These are phyloP conservation scores for Narcine bancroftii DNA, from an alignment of 2,113 vertebrate genomes.

Conservation along the genomic window DNA sequence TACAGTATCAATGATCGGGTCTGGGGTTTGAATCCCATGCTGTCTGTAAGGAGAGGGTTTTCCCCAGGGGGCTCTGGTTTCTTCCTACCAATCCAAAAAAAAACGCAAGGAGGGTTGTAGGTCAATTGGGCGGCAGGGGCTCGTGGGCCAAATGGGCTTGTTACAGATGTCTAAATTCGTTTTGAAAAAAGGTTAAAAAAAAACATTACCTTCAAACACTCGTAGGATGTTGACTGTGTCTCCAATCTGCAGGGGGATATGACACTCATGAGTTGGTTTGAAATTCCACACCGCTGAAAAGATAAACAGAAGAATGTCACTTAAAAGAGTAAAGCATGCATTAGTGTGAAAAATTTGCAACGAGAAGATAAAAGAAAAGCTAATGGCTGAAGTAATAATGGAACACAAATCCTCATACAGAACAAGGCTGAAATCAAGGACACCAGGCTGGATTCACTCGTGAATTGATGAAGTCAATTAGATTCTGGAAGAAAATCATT, in stretches of 20 bases:
- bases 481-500: background rate
- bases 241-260: slow-evolving; percentile 48
- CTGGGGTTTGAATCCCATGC: too few species aligned
- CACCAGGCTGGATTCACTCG: background rate
- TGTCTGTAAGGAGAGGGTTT: too few species aligned
- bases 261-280: slow-evolving; percentile 42
- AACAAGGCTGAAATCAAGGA: background rate
- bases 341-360: background rate
- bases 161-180: too few species aligned
- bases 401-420: background rate
- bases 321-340: background rate
- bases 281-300: slow-evolving; percentile 48
- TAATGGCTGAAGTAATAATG: background rate
- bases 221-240: slow-evolving; percentile 42
- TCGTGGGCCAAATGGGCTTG: too few species aligned
- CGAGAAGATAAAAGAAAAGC: background rate
- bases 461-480: background rate
- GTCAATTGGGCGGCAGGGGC: too few species aligned
- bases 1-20: too few species aligned
- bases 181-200: too few species aligned
- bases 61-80: too few species aligned
- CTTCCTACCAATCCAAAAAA: too few species aligned
- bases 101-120: too few species aligned
- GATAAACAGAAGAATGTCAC: slow-evolving; percentile 16
- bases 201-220: slow-evolving; percentile 36